Evolutionary conservation across 2,888 invertebrate genomes (phyloP), one percentile per base, ranked within the genome.

Genomic region (Zhuqinia jingwanae): DNA sequence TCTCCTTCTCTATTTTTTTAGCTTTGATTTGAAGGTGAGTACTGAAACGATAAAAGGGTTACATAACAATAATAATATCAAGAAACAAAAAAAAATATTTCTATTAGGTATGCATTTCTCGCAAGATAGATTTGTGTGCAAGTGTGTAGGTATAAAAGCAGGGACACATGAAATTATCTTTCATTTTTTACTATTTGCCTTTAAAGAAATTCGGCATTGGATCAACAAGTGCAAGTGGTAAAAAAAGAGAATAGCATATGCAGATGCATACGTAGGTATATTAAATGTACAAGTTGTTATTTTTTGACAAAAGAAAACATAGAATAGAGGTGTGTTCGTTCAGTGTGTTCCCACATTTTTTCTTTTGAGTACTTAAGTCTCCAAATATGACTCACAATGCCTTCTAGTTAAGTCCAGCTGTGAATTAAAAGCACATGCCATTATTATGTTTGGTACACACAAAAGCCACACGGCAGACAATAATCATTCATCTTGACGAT

Each of bases 371-470:
- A 22, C 42, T 36, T 27, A 73, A 82, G 75, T 73, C 73, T 27
- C 70, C 80, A 56, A 56, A 79, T 53, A 63, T 27, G 63, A 50
- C 65, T 79, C 65, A 65, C 25, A 11, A 65, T 65, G 65, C 65
- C 53, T 79, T 36, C 56, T 58, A 68, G 70, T 70, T 70, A 70
- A 81, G 70, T 70, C 80, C 70, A 81, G 25, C 70, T 73, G 56
- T 75, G 58, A 81, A 56, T 81, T 81, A 81, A 50, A 50, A 68
- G 53, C 45, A n/a, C n/a, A 58, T 53, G 58, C 17, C 17, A 47
- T 53, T 56, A 5, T 80, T 56, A 5, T 80, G 15, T 22, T 17
- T 3, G 17, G 10, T n/a, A 65, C 6, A 25, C 36, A 65, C 30
- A 68, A 70, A 70, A 70, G 42, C 45, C 47, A 60, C 47, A 60